phyloP scores from a whole-genome alignment of 2,113 vertebrate species.

The Mirza zaza region DNA sequence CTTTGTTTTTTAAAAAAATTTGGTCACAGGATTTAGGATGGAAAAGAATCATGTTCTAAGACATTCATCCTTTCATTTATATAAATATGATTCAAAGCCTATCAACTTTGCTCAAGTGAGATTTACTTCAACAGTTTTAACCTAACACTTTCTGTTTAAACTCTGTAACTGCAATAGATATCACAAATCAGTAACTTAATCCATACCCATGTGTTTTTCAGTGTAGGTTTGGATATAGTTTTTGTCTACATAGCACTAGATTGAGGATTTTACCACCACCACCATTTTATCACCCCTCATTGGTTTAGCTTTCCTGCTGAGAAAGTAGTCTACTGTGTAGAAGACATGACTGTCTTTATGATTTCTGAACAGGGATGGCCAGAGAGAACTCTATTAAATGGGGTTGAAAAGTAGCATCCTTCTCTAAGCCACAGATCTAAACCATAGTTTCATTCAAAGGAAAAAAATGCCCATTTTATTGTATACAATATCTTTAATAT shows the following conservation, averaged over 20 bases:
- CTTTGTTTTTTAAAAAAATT: neutral
- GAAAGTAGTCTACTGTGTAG: neutral
- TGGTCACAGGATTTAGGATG: neutral
- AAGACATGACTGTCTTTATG: neutral
- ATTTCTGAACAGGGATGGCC: neutral
- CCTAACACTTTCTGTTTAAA: neutral
- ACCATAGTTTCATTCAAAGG: neutral
- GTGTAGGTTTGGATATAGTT: neutral
- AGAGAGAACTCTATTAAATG: neutral
- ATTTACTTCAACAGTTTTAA: neutral
- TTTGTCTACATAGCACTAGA: neutral
- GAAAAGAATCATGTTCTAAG: slow-evolving; percentile 21
- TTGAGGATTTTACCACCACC: neutral
- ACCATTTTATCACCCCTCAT: neutral
- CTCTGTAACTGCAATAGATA: neutral
- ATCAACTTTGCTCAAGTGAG: neutral
- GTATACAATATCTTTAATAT: neutral
- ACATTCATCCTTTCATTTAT: neutral
- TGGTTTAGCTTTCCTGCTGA: neutral
- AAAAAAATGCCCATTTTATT: neutral
- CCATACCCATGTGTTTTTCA: neutral
- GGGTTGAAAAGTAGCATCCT: neutral
- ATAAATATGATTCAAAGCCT: neutral
- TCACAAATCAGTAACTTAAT: neutral
- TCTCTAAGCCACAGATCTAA: neutral